phyloP scores from a whole-genome alignment of 2,888 invertebrate genomes.

The Drosophila conformis region DNA sequence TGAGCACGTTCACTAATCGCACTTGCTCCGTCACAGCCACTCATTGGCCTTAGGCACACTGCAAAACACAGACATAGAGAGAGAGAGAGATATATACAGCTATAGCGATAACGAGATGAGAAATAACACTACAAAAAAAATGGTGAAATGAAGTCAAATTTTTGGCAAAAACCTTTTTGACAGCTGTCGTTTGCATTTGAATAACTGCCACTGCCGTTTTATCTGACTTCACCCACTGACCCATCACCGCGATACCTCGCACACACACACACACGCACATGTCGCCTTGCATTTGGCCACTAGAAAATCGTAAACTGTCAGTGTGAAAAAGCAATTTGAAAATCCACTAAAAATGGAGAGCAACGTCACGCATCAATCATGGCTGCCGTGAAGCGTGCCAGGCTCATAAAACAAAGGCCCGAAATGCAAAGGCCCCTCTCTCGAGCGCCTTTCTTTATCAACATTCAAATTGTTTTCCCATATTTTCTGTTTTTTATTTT shows the following conservation, averaged over 20 bases:
- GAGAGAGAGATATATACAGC: neutral
- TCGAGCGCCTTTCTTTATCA: constrained; percentile 68
- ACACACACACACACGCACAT: neutral
- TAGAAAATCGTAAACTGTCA: constrained; percentile 69
- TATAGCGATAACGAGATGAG: constrained; percentile 2
- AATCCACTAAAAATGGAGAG: constrained; percentile 72
- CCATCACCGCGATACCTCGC: neutral
- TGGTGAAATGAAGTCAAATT: constrained; percentile 52
- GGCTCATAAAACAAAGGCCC: constrained; percentile 72
- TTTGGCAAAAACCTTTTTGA: constrained; percentile 71
- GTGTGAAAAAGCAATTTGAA: constrained; percentile 78
- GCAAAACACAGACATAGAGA: constrained; percentile 15
- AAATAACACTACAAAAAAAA: constrained; percentile 1
- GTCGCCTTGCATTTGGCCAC: constrained; percentile 17
- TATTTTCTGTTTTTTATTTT: constrained; percentile 50
- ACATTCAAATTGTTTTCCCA: constrained; percentile 76
- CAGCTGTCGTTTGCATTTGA: constrained; percentile 82
- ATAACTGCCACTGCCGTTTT: constrained; percentile 70
- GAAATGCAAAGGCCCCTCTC: constrained; percentile 26
- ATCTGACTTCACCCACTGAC: constrained; percentile 14
- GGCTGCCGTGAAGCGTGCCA: constrained; percentile 55
- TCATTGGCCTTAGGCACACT: constrained; percentile 54
- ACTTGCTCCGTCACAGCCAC: constrained; percentile 37
- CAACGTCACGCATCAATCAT: constrained; percentile 71
- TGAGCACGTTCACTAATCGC: constrained; percentile 24